Base-by-base conservation (phyloP, 2,797 vertebrate genomes). In the Crypturellus tataupa region DNA sequence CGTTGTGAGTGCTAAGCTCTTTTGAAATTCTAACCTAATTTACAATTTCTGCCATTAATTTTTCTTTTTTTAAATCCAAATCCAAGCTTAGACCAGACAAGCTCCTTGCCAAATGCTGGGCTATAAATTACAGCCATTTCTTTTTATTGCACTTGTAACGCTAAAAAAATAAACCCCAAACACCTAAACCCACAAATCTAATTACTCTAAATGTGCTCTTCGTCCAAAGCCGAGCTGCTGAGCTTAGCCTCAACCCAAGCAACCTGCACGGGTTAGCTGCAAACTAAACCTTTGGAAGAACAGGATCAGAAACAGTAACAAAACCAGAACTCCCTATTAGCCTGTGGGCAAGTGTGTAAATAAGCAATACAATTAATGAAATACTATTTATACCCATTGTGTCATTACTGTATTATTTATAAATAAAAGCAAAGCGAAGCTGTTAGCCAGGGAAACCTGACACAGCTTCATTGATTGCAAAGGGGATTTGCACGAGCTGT, bases 101-200 rank as follows among this genome's bases (percentile, higher is more conserved):
- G 19, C 47, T 71, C 63, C 73, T 90, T 93, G 80, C 85, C 78
- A 94, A 93, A 62, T 33, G 25, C 75, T 62, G 64, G 67, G 80
- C 68, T 89, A 77, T 94, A 96, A 96, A 96, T 95, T 88, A 94
- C 78, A 88, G 75, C 83, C 60, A 76, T 88, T 94, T 87, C 71
- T 93, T 95, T 93, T 96, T 95, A 96, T 95, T 95, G 46, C 58
- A 49, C 85, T 77, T 40, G 73, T 95, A 37, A 68, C 56, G 51
- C 68, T 70, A 64, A 88, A 84, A 93, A 79, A 80, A 83, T n/a
- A 87, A 92, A 65, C 62, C 80, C 94, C 16, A 94, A 96, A 67
- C 91, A 95, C 93, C 88, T 88, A 95, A 95, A 94, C 88, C 88
- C 95, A 95, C 96, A 96, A 90, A 91, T 94, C 47, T 96, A 95